Percentiles rank a stretch among this genome's conserved stretches.
Conservation (phyloP, 2,888 invertebrate genomes). For the Horisme vitalbata region DNA sequence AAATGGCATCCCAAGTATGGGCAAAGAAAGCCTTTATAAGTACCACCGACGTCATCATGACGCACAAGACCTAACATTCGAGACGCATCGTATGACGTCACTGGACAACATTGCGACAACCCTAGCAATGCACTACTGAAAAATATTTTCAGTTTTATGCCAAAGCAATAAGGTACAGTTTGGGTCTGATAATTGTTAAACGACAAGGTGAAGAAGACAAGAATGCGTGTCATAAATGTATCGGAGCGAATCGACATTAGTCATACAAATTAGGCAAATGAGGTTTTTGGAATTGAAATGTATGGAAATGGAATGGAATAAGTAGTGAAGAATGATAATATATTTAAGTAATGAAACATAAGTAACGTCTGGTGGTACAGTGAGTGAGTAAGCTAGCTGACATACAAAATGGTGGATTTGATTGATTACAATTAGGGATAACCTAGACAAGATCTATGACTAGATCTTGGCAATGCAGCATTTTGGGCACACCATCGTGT, state of each 20-base stretch:
- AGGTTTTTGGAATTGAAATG: slow-evolving; percentile 1
- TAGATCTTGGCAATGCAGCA: too few relatives aligned
- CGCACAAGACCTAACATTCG: slow-evolving; percentile 56
- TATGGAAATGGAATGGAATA: neutral
- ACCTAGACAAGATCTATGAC: too few relatives aligned
- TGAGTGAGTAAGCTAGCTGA: too few relatives aligned
- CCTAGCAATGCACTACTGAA: slow-evolving; percentile 10
- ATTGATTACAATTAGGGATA: too few relatives aligned
- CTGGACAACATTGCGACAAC: slow-evolving; percentile 33
- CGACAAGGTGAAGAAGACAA: slow-evolving; percentile 5
- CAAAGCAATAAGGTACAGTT: slow-evolving; percentile 7
- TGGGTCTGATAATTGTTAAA: neutral
- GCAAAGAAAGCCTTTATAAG: slow-evolving; percentile 48
- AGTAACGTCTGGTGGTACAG: too few relatives aligned
- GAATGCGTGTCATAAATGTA: slow-evolving; percentile 19
- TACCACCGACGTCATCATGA: slow-evolving; percentile 59
- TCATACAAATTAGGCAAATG: slow-evolving; percentile 27
- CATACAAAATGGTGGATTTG: too few relatives aligned
- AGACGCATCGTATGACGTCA: slow-evolving; percentile 65
- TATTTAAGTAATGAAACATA: too few relatives aligned
- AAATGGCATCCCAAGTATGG: slow-evolving; percentile 26
- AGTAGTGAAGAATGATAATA: neutral
- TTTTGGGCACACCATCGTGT: too few relatives aligned
- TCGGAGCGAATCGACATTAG: slow-evolving; percentile 19
- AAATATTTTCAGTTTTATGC: slow-evolving; percentile 2